A percentile compares a stretch with the other conserved stretches of the same genome.
These are phyloP conservation scores for Carcinoscorpius rotundicauda DNA, from an alignment of 1,140 invertebrate species.

Conservation along the genomic window DNA sequence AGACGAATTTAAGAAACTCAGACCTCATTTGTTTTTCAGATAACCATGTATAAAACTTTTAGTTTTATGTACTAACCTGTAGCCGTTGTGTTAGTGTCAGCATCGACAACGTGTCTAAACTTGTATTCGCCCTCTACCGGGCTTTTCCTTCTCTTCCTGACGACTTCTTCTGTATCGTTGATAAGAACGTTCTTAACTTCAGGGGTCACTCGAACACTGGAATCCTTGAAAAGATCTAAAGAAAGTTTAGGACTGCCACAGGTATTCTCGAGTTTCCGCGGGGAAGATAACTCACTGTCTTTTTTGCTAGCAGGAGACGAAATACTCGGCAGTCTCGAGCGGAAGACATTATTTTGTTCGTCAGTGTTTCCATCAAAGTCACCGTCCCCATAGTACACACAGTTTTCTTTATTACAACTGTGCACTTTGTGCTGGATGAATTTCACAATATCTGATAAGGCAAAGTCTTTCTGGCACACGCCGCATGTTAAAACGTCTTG, in stretches of 20 bases:
- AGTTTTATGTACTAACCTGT: no score
- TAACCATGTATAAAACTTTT: no score
- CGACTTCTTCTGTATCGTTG: not conserved
- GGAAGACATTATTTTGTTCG: not conserved
- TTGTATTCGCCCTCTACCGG: not conserved
- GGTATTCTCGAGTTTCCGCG: not conserved
- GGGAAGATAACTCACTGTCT: slow-evolving; percentile 5
- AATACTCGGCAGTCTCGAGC: slow-evolving; percentile 4
- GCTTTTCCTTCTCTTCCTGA: not conserved
- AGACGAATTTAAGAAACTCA: no score
- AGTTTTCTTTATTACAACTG: slow-evolving; percentile 53
- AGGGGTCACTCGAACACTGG: not conserved
- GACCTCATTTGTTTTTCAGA: no score
- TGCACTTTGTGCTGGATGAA: slow-evolving; percentile 92
- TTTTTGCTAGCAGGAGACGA: not conserved
- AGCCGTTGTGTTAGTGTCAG: no score
- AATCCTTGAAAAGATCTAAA: not conserved
- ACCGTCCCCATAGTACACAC: slow-evolving; percentile 1
- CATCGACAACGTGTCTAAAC: not conserved
- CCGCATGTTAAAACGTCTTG: slow-evolving; percentile 84
- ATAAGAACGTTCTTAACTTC: not conserved
- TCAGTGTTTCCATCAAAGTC: not conserved
- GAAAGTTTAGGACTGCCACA: no score
- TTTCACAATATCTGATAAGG: slow-evolving; percentile 77
- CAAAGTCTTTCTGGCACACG: slow-evolving; percentile 76